These are phyloP conservation scores for Camponotus vicinus DNA, from an alignment of 1,140 invertebrate species.

Conservation along the genomic window DNA sequence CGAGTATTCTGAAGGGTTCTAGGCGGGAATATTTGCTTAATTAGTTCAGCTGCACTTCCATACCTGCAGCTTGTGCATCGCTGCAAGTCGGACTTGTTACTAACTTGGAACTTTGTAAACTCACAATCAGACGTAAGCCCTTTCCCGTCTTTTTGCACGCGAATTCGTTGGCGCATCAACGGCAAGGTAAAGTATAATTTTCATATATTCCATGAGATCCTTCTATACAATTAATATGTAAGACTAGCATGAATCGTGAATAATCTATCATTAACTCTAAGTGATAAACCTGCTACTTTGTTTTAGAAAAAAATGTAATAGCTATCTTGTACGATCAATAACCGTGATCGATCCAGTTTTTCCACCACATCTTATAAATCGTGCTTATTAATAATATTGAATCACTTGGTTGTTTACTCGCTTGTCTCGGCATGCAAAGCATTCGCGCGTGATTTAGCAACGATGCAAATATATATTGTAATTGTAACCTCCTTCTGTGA, in stretches of 20 bases:
- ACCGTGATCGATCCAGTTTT: constrained; percentile 15
- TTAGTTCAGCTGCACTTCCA: constrained; percentile 56
- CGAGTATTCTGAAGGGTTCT: constrained; percentile 37
- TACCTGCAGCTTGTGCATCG: constrained; percentile 30
- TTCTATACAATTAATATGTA: not conserved
- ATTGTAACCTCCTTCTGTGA: constrained; percentile 12
- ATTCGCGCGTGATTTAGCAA: constrained; percentile 19
- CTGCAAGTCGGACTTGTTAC: constrained; percentile 20
- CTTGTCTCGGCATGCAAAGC: not conserved
- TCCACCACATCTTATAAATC: not conserved
- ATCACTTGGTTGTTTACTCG: constrained; percentile 21
- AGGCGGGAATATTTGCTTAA: constrained; percentile 49
- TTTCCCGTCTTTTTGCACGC: not conserved
- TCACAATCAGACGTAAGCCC: not conserved
- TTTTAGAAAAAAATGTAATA: not conserved
- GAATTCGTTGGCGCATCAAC: not conserved
- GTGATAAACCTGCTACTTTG: not conserved
- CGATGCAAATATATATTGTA: constrained; percentile 1
- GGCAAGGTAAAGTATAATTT: not conserved
- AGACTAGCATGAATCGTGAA: not conserved
- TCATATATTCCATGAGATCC: not conserved
- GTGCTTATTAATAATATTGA: not conserved
- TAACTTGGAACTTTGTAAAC: constrained; percentile 26
- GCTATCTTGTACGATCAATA: not conserved
- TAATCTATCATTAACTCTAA: not conserved